Evolutionary conservation across 2,113 vertebrate species (phyloP).

Genomic region (Chunga burmeisteri): DNA sequence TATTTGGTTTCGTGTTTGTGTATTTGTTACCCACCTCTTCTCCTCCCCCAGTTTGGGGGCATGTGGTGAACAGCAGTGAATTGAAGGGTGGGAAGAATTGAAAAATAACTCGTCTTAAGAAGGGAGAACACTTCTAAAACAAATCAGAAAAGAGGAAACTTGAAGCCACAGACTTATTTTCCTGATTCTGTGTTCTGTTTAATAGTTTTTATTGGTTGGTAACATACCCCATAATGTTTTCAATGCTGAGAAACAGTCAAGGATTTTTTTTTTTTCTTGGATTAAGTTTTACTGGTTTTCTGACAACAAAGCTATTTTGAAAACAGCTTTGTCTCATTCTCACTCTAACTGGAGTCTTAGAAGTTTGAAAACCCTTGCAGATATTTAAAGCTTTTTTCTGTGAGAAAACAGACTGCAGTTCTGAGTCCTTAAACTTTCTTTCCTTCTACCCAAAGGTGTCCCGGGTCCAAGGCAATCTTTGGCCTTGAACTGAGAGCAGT

Average conservation of each 20-base stretch:
- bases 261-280: neutral
- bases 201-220: neutral
- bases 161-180: neutral
- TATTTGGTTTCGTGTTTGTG: neutral
- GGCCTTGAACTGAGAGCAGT: neutral
- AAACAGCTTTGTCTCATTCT: neutral
- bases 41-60: neutral
- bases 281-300: neutral
- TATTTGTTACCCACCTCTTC: neutral
- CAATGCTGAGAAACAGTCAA: neutral
- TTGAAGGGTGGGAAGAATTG: neutral
- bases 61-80: slow-evolving; percentile 1
- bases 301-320: slow-evolving; percentile 4
- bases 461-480: neutral
- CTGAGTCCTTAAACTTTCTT: neutral
- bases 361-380: neutral
- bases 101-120: neutral
- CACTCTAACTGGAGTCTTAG: neutral
- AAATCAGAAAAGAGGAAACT: slow-evolving; percentile 3
- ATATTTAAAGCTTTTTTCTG: neutral
- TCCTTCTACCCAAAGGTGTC: neutral
- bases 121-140: neutral
- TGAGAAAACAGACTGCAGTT: neutral
- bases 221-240: neutral
- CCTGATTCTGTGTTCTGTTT: neutral